These are phyloP conservation scores for Nothobranchius kuhntae DNA, from an alignment of 2,113 vertebrate genomes.

Conservation along the genomic window DNA sequence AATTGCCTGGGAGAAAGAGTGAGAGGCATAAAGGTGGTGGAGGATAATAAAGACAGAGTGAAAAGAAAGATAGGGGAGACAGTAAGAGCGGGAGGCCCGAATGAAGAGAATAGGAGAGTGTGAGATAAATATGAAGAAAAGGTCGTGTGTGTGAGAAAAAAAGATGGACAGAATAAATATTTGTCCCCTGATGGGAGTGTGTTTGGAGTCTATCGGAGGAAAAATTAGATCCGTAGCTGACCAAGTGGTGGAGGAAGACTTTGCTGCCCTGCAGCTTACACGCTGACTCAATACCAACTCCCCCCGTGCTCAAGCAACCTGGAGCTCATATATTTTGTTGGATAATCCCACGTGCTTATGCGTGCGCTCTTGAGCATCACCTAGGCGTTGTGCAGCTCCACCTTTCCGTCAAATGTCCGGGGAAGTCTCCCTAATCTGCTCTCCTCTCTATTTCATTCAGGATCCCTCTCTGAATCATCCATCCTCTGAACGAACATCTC, in stretches of 20 bases:
- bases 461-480: constrained; percentile 68
- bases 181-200: constrained; percentile 67
- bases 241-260: constrained; percentile 69
- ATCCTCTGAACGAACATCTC: constrained; percentile 46
- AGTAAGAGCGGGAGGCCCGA: constrained; percentile 14
- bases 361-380: constrained; percentile 6
- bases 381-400: constrained; percentile 36
- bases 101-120: constrained; percentile 28
- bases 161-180: constrained; percentile 62
- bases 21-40: constrained; percentile 34
- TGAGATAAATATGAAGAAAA: constrained; percentile 49
- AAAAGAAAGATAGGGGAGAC: constrained; percentile 16
- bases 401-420: constrained; percentile 60
- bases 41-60: constrained; percentile 58
- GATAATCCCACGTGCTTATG: constrained; percentile 12
- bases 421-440: constrained; percentile 27
- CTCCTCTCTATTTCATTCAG: constrained; percentile 45
- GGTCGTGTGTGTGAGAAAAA: constrained; percentile 51
- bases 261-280: constrained; percentile 70
- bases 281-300: constrained; percentile 52
- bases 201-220: constrained; percentile 73
- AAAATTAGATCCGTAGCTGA: constrained; percentile 73
- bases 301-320: constrained; percentile 51
- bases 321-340: constrained; percentile 64
- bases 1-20: constrained; percentile 21